Evolutionary conservation across 2,888 invertebrate genomes (phyloP).

Genomic region (Scaptomyza reducta): DNA sequence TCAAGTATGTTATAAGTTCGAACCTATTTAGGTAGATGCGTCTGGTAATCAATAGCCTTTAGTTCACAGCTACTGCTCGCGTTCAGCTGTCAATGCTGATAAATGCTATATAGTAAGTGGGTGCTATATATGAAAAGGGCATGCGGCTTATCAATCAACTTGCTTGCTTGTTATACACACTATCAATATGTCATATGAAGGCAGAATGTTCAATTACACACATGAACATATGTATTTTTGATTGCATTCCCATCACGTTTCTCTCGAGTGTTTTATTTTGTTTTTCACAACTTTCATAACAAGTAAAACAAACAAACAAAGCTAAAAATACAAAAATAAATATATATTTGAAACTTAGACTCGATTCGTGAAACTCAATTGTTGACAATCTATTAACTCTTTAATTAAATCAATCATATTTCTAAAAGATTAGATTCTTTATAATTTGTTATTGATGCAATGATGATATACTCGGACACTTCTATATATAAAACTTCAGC

Average conservation of each 20-base stretch:
- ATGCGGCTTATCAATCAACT: conserved; percentile 40
- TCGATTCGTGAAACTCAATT: too few relatives aligned
- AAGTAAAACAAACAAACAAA: not conserved
- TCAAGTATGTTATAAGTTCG: conserved; percentile 1
- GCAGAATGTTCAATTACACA: conserved; percentile 17
- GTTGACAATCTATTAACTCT: not conserved
- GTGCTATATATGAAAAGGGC: conserved; percentile 9
- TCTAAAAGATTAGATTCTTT: conserved; percentile 2
- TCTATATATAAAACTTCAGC: not conserved
- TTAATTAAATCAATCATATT: conserved; percentile 17
- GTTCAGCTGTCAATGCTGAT: conserved; percentile 43
- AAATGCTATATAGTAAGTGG: not conserved
- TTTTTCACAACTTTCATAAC: not conserved
- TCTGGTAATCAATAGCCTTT: not conserved
- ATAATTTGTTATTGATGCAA: not conserved
- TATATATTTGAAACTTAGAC: too few relatives aligned
- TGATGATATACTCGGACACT: conserved; percentile 16
- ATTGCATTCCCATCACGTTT: conserved; percentile 53
- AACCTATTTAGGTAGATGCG: not conserved
- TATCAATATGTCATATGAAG: conserved; percentile 20
- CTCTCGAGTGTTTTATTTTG: conserved; percentile 42
- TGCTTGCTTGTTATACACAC: conserved; percentile 6
- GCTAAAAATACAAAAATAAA: not conserved
- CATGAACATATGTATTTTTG: conserved; percentile 8
- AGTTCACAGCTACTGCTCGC: conserved; percentile 18